Evolutionary conservation across 2,797 vertebrate species (phyloP).

Genomic region (Loriculus beryllinus): DNA sequence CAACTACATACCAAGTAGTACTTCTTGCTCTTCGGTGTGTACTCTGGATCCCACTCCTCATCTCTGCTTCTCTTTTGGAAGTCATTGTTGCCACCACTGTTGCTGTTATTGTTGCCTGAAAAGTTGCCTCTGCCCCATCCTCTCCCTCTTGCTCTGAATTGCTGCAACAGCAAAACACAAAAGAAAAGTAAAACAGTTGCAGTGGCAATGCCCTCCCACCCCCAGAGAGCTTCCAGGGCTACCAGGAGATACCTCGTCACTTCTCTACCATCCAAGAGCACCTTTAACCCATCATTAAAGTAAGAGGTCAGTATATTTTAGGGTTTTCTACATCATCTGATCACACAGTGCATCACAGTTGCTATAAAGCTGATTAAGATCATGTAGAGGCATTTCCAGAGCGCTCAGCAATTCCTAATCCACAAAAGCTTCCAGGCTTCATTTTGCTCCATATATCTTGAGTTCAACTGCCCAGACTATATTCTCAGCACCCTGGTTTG

Average conservation of each 20-base stretch:
- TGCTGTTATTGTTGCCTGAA: conserved; percentile 81
- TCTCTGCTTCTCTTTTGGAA: conserved; percentile 81
- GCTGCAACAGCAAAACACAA: conserved; percentile 19
- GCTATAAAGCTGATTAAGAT: background rate
- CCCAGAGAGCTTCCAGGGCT: background rate
- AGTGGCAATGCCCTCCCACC: background rate
- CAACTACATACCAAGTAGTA: conserved; percentile 90
- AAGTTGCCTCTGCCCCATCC: conserved; percentile 88
- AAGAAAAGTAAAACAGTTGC: background rate
- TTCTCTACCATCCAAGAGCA: background rate
- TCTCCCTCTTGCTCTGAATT: conserved; percentile 88
- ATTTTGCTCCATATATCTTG: background rate
- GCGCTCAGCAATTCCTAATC: background rate
- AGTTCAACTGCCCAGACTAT: background rate
- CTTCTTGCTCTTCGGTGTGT: conserved; percentile 92
- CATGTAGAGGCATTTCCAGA: fast-evolving
- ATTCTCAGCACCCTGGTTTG: background rate
- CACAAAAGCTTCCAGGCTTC: background rate
- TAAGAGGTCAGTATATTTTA: background rate
- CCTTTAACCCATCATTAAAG: background rate
- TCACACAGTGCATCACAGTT: background rate
- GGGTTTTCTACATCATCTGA: background rate
- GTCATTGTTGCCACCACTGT: conserved; percentile 79
- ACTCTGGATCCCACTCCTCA: conserved; percentile 93
- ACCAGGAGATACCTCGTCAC: background rate